Base-by-base conservation (phyloP, 2,888 invertebrate genomes). In the Diloba caeruleocephala region DNA sequence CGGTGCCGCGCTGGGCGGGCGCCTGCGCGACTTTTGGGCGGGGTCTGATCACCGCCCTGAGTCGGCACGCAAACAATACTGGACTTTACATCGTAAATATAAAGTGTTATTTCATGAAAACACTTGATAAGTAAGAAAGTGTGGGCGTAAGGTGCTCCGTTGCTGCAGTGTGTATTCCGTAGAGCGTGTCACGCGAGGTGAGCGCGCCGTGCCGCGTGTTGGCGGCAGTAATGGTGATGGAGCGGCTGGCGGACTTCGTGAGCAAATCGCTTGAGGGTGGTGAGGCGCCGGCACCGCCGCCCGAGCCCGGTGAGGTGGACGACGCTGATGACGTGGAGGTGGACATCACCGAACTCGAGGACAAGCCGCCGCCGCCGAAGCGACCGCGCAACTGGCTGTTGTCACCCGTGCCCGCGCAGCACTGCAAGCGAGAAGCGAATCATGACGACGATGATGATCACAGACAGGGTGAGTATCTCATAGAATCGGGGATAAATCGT, bases 241-340 rank as follows among this genome's bases (percentile, higher is more conserved):
- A 97, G 94, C 97, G 97, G 94, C 95, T 98, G 89, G 97, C 97
- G 82, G 97, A 97, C 94, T 97, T 98, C 94, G 97, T 98, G 84
- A 97, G 97, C 79, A 97, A 97, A 92, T 97, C 97, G 60, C 96
- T 97, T 89, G 96, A 96, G 84, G 95, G 95, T 71, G 83, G 94
- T 87, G 92, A 91, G 73, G 88, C 88, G 51, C 92, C 92, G 44
- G 89, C 90, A 74, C 89, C 92, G 54, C 92, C 91, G 61, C 89
- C 91, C 41, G 92, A 82, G 89, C 94, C 92, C 53, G 84, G 94
- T 79, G 82, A 94, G 82, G 67, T 75, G 4, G 90, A 88, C 36
- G 89, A 88, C 48, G 76, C 82, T 0, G 88, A 89, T 31, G 92
- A 91, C 53, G 89, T 88, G 60, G 92, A 93, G 61, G 92, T 93